Conservation (phyloP, 2,797 vertebrate genomes). For the Corythornis leucogaster region DNA sequence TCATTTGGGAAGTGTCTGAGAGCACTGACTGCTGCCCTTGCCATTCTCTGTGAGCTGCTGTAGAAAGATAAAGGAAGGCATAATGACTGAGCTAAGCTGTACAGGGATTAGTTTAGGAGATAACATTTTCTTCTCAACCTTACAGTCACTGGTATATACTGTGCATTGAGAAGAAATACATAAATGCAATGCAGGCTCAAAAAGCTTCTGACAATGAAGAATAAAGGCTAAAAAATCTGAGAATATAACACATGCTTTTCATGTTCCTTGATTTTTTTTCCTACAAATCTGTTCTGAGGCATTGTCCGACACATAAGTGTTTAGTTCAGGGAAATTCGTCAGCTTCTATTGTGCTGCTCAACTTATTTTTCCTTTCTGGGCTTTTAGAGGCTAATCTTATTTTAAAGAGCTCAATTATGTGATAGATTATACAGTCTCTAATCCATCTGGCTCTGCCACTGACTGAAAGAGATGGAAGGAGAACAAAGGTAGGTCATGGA, state of each 20-base stretch:
- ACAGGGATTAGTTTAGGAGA: neutral
- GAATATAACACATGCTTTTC: neutral
- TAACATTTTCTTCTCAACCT: neutral
- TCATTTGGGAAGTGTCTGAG: neutral
- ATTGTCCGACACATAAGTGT: neutral
- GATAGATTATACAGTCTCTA: neutral
- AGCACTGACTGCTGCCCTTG: rapidly evolving
- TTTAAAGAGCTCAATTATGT: neutral
- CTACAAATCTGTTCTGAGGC: neutral
- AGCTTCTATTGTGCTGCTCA: neutral
- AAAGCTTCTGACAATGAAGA: neutral
- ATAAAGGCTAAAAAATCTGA: neutral
- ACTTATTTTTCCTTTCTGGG: neutral
- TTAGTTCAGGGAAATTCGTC: neutral
- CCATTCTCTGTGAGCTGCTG: neutral
- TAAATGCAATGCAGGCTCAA: neutral
- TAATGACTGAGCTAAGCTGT: neutral
- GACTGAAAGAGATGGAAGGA: neutral
- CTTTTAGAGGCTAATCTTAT: neutral
- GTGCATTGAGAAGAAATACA: neutral
- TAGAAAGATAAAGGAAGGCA: neutral
- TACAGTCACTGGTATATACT: neutral
- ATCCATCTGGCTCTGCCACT: neutral
- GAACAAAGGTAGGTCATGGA: neutral
- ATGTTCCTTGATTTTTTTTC: neutral